These are phyloP conservation scores for Rhopalosiphum maidis DNA, from an alignment of 1,140 invertebrate species.

Conservation along the genomic window DNA sequence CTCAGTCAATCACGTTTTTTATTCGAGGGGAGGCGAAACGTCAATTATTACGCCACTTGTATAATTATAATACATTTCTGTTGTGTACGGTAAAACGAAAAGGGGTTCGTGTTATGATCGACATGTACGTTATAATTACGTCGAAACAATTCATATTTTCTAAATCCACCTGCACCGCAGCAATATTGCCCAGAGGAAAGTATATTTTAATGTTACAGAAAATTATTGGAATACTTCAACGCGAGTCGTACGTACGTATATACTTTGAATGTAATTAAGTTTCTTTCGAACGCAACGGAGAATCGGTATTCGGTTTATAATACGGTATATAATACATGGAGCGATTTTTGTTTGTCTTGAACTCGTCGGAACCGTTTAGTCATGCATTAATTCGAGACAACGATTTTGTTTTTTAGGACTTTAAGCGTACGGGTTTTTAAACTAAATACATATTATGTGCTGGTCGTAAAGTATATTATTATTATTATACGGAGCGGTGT, in stretches of 20 bases:
- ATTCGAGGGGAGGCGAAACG: constrained; percentile 17
- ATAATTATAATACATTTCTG: constrained; percentile 33
- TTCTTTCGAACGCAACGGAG: not conserved
- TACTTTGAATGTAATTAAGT: not conserved
- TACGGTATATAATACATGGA: not conserved
- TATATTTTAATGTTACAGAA: not conserved
- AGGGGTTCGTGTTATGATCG: constrained; percentile 42
- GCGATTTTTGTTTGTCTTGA: constrained; percentile 6
- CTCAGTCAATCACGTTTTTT: constrained; percentile 43
- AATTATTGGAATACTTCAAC: not conserved
- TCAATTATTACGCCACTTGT: constrained; percentile 35
- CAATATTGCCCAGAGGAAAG: constrained; percentile 23
- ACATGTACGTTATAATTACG: constrained; percentile 41
- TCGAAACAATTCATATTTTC: constrained; percentile 41
- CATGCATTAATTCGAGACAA: not conserved
- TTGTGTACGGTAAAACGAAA: constrained; percentile 3
- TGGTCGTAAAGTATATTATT: not conserved
- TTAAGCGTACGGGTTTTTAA: not conserved
- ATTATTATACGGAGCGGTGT: not conserved
- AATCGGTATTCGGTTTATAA: not conserved
- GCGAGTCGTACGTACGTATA: not conserved
- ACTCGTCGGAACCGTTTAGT: not conserved
- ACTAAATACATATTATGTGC: not conserved
- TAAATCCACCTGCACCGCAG: constrained; percentile 8
- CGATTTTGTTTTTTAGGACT: not conserved